Percentiles rank a stretch among this genome's conserved stretches.
phyloP scores from a whole-genome alignment of 2,888 invertebrate species.

The Nymphalis polychloros region DNA sequence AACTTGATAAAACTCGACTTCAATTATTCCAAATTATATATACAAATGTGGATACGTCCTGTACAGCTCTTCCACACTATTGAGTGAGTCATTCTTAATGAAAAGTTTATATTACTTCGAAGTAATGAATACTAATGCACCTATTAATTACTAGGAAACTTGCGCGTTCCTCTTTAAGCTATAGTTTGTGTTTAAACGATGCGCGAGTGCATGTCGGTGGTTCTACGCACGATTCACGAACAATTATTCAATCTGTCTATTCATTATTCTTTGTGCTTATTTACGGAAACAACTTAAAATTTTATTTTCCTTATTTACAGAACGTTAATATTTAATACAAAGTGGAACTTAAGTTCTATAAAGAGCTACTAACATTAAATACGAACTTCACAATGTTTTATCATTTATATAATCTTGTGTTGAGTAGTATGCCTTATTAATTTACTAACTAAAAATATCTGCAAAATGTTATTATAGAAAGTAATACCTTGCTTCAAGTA shows the following conservation, averaged over 20 bases:
- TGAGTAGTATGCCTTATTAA: no score
- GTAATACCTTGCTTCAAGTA: no score
- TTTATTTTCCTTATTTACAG: slow-evolving; percentile 2
- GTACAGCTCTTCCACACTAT: slow-evolving; percentile 7
- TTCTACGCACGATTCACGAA: slow-evolving; percentile 47
- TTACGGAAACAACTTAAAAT: slow-evolving; percentile 36
- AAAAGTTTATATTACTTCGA: slow-evolving; percentile 32
- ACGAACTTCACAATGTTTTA: no score
- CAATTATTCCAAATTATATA: not conserved
- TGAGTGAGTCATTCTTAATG: slow-evolving; percentile 32
- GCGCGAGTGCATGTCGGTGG: slow-evolving; percentile 36
- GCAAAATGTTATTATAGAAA: no score
- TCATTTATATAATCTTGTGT: no score
- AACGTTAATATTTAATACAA: not conserved
- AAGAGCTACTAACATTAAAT: no score
- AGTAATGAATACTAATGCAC: slow-evolving; percentile 38
- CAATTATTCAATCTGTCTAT: slow-evolving; percentile 38
- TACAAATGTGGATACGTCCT: not conserved
- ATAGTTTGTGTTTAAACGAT: slow-evolving; percentile 32
- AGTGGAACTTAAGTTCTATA: not conserved
- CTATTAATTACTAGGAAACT: slow-evolving; percentile 43
- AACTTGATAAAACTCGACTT: no score
- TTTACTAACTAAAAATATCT: no score
- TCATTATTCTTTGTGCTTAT: slow-evolving; percentile 36
- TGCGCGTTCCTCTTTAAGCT: slow-evolving; percentile 38